Percentiles rank a stretch among this genome's conserved stretches.
Conservation (phyloP, 2,888 invertebrate species). For the Opisthograptis luteolata region DNA sequence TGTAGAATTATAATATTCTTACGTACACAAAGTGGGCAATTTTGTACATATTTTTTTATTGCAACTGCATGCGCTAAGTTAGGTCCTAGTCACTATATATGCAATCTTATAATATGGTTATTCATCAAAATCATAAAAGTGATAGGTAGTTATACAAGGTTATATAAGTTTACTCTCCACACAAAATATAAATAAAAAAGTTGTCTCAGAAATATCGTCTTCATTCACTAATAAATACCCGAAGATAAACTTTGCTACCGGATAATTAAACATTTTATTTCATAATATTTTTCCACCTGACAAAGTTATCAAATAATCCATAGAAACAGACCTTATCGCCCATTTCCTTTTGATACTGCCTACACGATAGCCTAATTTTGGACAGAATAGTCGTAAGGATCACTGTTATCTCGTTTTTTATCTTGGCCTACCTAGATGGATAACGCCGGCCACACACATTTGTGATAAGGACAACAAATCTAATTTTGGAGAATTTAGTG, state of each 20-base stretch:
- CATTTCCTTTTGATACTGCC: slow-evolving; percentile 37
- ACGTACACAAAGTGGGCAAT: no score
- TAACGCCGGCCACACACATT: slow-evolving; percentile 34
- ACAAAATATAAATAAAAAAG: no score
- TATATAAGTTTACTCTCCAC: no score
- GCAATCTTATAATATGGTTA: no score
- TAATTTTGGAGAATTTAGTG: background rate
- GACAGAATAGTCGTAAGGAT: slow-evolving; percentile 22
- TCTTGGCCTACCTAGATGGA: slow-evolving; percentile 31
- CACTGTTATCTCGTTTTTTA: slow-evolving; percentile 29
- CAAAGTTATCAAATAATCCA: slow-evolving; percentile 32
- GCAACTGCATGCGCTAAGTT: no score
- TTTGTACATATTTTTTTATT: no score
- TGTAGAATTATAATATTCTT: no score
- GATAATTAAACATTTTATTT: background rate
- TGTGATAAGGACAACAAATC: slow-evolving; percentile 32
- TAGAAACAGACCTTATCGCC: slow-evolving; percentile 26
- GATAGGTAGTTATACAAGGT: no score
- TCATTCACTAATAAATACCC: background rate
- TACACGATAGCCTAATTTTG: slow-evolving; percentile 41
- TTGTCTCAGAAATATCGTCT: no score
- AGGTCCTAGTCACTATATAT: no score
- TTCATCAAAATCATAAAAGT: no score
- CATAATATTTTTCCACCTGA: slow-evolving; percentile 14
- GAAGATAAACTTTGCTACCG: background rate